Evolutionary conservation across 1,140 invertebrate genomes (phyloP).

Genomic region (Plodia interpunctella): DNA sequence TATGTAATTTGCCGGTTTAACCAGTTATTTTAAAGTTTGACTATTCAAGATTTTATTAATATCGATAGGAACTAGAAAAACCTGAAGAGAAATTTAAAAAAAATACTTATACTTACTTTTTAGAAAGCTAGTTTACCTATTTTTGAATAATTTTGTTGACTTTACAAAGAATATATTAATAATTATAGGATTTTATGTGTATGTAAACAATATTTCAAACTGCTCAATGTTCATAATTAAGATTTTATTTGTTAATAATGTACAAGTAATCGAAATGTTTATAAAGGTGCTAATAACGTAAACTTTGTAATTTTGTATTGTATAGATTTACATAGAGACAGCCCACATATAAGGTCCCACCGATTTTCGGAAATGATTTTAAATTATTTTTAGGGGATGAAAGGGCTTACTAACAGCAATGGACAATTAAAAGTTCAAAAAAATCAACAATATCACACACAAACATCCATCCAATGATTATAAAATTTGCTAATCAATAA

Average conservation of each 20-base stretch:
- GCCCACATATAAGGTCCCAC: background rate
- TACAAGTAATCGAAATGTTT: background rate
- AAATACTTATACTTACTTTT: background rate
- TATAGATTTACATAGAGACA: background rate
- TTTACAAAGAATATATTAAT: background rate
- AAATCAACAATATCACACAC: too few relatives aligned
- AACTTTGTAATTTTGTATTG: slow-evolving; percentile 3
- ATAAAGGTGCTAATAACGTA: slow-evolving; percentile 11
- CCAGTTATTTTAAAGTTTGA: too few relatives aligned
- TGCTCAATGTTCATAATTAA: slow-evolving; percentile 9
- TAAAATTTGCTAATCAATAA: too few relatives aligned
- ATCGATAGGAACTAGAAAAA: background rate
- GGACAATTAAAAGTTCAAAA: too few relatives aligned
- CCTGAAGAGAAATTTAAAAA: background rate
- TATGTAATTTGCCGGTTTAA: background rate
- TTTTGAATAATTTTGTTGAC: slow-evolving; percentile 1
- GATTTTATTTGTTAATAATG: slow-evolving; percentile 5
- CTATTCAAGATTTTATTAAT: background rate
- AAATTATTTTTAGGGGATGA: background rate
- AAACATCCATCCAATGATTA: too few relatives aligned
- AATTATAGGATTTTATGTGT: background rate
- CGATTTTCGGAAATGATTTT: background rate
- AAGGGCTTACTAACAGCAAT: too few relatives aligned
- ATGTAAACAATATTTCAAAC: background rate
- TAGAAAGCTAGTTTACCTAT: background rate